Percentiles rank a stretch among this genome's conserved stretches.
phyloP scores from a whole-genome alignment of 2,113 vertebrate genomes.

The Brachypteracias leptosomus region DNA sequence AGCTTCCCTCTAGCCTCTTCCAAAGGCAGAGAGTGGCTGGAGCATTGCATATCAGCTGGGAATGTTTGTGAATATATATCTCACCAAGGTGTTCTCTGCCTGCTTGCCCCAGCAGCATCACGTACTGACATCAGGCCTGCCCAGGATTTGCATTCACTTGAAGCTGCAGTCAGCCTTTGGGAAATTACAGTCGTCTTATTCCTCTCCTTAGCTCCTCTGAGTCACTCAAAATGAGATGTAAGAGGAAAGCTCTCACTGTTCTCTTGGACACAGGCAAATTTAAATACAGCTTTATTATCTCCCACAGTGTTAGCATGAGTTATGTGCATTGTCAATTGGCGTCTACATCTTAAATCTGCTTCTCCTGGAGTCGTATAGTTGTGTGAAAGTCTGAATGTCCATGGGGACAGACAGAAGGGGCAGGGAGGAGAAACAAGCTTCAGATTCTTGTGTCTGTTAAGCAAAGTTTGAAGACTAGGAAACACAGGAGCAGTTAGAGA shows the following conservation, averaged over 20 bases:
- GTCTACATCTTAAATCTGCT: not conserved
- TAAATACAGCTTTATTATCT: not conserved
- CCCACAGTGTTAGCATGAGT: not conserved
- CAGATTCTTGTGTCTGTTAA: not conserved
- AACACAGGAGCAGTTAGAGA: not conserved
- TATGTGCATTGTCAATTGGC: not conserved
- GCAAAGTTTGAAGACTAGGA: not conserved
- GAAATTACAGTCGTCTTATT: not conserved
- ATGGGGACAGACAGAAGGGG: not conserved
- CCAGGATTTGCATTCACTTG: accelerated
- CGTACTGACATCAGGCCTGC: not conserved
- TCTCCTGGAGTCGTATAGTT: not conserved
- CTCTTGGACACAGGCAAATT: not conserved
- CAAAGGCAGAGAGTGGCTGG: not conserved
- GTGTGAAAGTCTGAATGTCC: not conserved
- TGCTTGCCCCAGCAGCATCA: not conserved
- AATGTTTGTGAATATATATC: not conserved
- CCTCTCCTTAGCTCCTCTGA: not conserved
- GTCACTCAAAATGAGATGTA: not conserved
- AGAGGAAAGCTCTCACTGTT: not conserved
- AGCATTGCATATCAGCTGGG: not conserved
- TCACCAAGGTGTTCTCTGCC: not conserved
- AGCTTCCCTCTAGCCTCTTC: not conserved
- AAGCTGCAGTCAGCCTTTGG: not conserved
- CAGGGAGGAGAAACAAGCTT: not conserved